These are phyloP conservation scores for Phlogophora meticulosa DNA, from an alignment of 2,888 invertebrate genomes.

Conservation along the genomic window DNA sequence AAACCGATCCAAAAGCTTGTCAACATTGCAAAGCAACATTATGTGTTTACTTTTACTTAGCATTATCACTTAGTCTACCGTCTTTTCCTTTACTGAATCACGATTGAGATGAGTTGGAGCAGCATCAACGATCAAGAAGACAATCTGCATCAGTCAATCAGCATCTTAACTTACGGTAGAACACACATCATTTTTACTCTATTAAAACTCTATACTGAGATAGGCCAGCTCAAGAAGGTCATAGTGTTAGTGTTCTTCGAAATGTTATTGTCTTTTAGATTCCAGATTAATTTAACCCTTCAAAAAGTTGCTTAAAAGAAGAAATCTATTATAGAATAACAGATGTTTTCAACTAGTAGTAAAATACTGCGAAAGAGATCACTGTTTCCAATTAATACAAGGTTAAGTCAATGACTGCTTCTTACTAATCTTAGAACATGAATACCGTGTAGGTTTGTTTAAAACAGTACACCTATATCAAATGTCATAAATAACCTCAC, in stretches of 20 bases:
- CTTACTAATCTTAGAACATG: slow-evolving; percentile 13
- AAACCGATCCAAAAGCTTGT: not conserved
- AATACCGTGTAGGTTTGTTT: not conserved
- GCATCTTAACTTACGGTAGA: no score
- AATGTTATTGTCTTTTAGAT: no score
- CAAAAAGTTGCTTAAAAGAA: not conserved
- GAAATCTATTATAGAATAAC: not conserved
- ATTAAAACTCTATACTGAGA: no score
- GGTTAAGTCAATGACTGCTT: slow-evolving; percentile 11
- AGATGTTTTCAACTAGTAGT: slow-evolving; percentile 14
- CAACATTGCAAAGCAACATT: not conserved
- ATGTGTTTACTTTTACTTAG: not conserved
- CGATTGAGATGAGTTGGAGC: no score
- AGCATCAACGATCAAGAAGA: no score
- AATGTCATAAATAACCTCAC: slow-evolving; percentile 16
- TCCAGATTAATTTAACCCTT: no score
- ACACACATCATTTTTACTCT: no score
- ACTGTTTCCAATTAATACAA: not conserved
- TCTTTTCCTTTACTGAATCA: no score
- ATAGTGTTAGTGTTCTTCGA: no score
- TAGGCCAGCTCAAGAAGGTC: no score
- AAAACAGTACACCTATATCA: slow-evolving; percentile 7
- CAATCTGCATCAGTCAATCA: no score
- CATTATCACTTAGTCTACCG: no score
- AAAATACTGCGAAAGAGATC: slow-evolving; percentile 2